These are phyloP conservation scores for Stenurella melanura DNA, from an alignment of 2,888 invertebrate species.

Conservation along the genomic window DNA sequence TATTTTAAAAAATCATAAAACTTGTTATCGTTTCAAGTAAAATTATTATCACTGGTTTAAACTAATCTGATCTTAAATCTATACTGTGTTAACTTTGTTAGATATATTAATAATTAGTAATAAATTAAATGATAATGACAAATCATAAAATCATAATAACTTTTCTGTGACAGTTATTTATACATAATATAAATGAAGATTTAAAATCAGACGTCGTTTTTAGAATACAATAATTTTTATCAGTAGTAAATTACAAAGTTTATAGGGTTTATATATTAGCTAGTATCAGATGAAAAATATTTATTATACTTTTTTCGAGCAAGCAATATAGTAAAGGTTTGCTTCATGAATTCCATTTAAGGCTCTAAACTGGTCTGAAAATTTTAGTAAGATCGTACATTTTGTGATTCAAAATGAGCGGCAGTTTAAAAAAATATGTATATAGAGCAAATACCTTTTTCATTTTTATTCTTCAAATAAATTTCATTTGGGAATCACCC, in stretches of 20 bases:
- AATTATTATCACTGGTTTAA: conserved; percentile 31
- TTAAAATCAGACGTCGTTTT: conserved; percentile 40
- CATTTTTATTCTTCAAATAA: no score
- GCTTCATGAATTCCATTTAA: no score
- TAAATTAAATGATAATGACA: conserved; percentile 39
- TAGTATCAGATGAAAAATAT: not conserved
- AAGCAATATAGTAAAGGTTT: no score
- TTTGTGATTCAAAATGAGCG: no score
- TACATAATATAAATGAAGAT: conserved; percentile 38
- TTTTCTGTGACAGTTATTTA: conserved; percentile 39
- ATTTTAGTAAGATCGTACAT: no score
- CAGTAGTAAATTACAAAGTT: conserved; percentile 38
- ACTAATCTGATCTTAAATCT: conserved; percentile 37
- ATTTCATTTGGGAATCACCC: no score
- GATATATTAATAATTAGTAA: conserved; percentile 35
- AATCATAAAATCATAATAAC: conserved; percentile 40
- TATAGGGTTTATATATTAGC: conserved; percentile 31
- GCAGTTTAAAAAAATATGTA: no score
- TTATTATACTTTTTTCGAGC: no score
- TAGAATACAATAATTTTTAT: conserved; percentile 40
- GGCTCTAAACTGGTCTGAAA: no score
- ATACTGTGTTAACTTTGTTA: conserved; percentile 37
- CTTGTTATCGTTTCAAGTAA: conserved; percentile 36
- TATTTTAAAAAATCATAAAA: conserved; percentile 38
- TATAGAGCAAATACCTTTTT: no score